phyloP scores from a whole-genome alignment of 2,797 vertebrate species.

The Hybognathus amarus region DNA sequence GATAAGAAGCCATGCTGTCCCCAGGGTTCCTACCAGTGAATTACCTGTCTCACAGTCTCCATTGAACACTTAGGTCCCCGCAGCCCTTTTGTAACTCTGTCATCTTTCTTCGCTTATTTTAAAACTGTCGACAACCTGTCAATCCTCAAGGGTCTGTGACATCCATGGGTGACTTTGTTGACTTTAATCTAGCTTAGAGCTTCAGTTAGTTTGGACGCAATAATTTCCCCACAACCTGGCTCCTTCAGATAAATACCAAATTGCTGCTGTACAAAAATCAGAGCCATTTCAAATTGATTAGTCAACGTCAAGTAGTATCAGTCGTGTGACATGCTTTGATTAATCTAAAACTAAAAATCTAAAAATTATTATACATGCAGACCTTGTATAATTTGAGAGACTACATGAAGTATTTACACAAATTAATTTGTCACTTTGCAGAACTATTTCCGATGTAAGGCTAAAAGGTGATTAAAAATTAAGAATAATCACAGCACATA shows the following conservation, averaged over 20 bases:
- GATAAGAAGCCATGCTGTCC: slow-evolving; percentile 39
- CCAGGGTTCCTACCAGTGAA: slow-evolving; percentile 49
- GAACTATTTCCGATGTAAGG: background rate
- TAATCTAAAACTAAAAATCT: background rate
- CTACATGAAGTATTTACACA: background rate
- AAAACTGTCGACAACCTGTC: slow-evolving; percentile 53
- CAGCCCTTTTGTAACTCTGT: slow-evolving; percentile 52
- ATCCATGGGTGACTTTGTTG: slow-evolving; percentile 36
- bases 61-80: slow-evolving; percentile 40
- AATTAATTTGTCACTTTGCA: background rate
- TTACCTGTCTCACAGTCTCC: slow-evolving; percentile 45
- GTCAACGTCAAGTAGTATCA: background rate
- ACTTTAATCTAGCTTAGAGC: slow-evolving; percentile 46
- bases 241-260: background rate
- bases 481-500: background rate
- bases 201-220: slow-evolving; percentile 32
- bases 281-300: background rate
- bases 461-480: background rate
- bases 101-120: slow-evolving; percentile 48
- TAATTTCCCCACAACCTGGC: background rate
- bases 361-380: background rate
- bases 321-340: background rate
- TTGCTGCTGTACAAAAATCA: background rate
- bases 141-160: slow-evolving; percentile 31
- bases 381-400: background rate